A percentile compares a stretch with the other conserved stretches of the same genome.
Evolutionary conservation across 2,888 invertebrate genomes (phyloP).

Genomic region (Camptogramma bilineatum): DNA sequence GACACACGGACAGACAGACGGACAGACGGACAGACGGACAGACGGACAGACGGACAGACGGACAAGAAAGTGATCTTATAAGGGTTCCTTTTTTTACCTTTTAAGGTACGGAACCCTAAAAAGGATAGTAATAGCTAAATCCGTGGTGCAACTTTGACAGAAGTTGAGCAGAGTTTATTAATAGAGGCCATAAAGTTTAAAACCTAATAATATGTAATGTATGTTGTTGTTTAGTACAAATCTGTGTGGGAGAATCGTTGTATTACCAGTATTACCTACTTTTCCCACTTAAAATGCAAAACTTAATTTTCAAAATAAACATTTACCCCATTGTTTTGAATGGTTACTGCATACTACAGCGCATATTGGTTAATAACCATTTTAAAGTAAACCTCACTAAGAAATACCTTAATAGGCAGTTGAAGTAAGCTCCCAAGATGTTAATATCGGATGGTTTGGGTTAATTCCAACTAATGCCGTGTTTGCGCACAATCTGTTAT

Average conservation of each 20-base stretch:
- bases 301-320: background rate
- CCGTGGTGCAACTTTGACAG: no score
- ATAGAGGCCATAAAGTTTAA: no score
- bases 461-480: slow-evolving; percentile 2
- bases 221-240: background rate
- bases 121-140: no score
- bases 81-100: no score
- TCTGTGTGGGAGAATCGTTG: background rate
- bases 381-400: slow-evolving; percentile 6
- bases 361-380: slow-evolving; percentile 10
- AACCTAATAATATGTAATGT: no score
- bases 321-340: background rate
- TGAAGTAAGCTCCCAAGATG: slow-evolving; percentile 8
- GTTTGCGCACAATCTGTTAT: slow-evolving; percentile 31
- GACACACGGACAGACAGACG: no score
- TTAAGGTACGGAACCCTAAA: no score
- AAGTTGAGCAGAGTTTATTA: no score
- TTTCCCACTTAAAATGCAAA: background rate
- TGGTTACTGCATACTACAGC: background rate
- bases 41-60: no score
- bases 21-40: no score
- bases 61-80: no score
- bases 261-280: no score
- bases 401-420: slow-evolving; percentile 4
- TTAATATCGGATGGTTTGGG: slow-evolving; percentile 6